Base-by-base conservation (phyloP, 2,888 invertebrate genomes). In the Tachina grossa region DNA sequence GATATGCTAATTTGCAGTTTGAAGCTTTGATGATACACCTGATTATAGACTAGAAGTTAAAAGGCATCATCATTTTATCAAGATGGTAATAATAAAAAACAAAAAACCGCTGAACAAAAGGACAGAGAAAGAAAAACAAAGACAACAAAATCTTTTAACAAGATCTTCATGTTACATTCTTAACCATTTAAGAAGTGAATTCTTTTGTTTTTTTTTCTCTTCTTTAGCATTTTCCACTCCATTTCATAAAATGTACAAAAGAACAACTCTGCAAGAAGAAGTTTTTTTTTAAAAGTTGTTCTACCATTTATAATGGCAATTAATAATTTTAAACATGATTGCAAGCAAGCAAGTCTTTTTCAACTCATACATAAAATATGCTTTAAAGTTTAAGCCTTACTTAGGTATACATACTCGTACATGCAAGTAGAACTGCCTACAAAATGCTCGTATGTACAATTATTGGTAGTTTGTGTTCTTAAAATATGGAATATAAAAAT, bases 291-390 rank as follows among this genome's bases (percentile, higher is more conserved):
- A 51, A 63, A 63, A 82, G 63, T 65, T 57, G 79, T 83, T 82
- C 63, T 68, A 43, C 78, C 81, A 78, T 78, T 80, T 81, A 59
- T 59, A 74, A 79, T 76, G 78, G 79, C 85, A 85, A 85, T 85
- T 85, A 85, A 85, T 85, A 85, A 85, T 85, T 82, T 85, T 85
- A 83, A 85, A 79, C 85, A 85, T 85, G 85, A 82, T 85, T 85
- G 80, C 74, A 71, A 82, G 74, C 16, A 31, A 31, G 31, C 31
- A 31, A 31, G 31, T 31, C 31, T 71, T 77, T 19, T 49, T 71
- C 76, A 57, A 65, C 45, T 76, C 71, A 57, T 71, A 77, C 55
- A 83, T 71, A 65, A 63, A 65, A 45, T 57, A 65, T 63, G 61
- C 69, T 68, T 59, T 13, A 61, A 16, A 61, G 31, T 31, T 31